phyloP scores from a whole-genome alignment of 2,888 invertebrate species.

The Allacma fusca region DNA sequence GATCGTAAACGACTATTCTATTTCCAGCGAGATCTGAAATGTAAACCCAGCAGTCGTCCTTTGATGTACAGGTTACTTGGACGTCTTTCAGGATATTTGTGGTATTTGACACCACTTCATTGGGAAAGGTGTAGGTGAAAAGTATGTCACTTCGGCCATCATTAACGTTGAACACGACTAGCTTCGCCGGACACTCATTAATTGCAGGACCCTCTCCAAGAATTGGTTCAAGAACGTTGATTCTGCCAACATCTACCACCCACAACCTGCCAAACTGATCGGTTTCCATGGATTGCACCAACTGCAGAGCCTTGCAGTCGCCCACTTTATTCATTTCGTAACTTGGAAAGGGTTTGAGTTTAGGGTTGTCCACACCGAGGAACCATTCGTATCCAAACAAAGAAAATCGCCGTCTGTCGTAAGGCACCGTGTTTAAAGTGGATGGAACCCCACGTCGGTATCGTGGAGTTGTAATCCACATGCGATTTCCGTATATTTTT shows the following conservation, averaged over 20 bases:
- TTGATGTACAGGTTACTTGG: constrained; percentile 40
- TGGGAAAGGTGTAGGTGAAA: constrained; percentile 47
- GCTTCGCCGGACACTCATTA: constrained; percentile 47
- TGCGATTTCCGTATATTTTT: constrained; percentile 21
- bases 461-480: constrained; percentile 43
- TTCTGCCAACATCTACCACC: constrained; percentile 74
- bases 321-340: constrained; percentile 73
- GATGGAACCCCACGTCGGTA: constrained; percentile 40
- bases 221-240: constrained; percentile 69
- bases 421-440: constrained; percentile 36
- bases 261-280: constrained; percentile 74
- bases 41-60: constrained; percentile 45
- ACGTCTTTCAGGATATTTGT: constrained; percentile 45
- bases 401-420: constrained; percentile 6
- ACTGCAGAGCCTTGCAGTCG: constrained; percentile 76
- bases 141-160: constrained; percentile 40
- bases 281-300: constrained; percentile 77
- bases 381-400: too few species aligned
- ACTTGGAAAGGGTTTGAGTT: constrained; percentile 74
- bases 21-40: constrained; percentile 60
- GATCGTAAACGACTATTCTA: constrained; percentile 69
- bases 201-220: constrained; percentile 13
- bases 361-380: constrained; percentile 57
- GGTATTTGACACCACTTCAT: constrained; percentile 41
- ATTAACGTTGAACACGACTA: constrained; percentile 45